These are phyloP conservation scores for Alcedo quadribrachys DNA, from an alignment of 2,797 vertebrate genomes.

Conservation along the genomic window DNA sequence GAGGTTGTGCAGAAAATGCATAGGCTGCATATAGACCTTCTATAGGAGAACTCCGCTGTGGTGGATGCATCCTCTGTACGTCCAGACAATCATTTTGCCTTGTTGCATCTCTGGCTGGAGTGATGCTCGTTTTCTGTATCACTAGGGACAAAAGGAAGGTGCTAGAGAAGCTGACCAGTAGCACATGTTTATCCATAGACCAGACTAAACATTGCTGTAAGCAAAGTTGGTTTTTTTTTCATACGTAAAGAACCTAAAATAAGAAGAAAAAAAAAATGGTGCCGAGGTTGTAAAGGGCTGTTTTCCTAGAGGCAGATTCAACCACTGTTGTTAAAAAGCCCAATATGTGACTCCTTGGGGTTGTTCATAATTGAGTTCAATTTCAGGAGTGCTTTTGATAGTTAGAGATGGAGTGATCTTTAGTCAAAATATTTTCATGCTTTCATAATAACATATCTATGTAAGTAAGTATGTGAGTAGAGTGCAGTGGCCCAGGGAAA, in stretches of 20 bases:
- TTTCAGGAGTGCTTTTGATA: neutral
- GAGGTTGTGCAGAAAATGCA: neutral
- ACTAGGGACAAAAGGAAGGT: conserved; percentile 17
- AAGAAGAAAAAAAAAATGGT: neutral
- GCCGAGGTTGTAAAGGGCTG: neutral
- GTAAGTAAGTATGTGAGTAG: neutral
- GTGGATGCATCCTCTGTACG: neutral
- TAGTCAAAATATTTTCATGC: neutral
- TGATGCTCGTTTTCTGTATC: neutral
- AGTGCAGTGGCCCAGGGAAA: neutral
- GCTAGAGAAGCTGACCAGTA: neutral
- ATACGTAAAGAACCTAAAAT: neutral
- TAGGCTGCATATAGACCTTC: neutral
- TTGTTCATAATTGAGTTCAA: neutral
- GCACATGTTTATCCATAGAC: neutral
- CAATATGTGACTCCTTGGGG: neutral
- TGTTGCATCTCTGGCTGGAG: neutral
- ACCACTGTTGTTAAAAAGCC: neutral
- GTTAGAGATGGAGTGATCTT: neutral
- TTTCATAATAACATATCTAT: rapidly evolving
- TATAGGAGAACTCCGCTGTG: neutral
- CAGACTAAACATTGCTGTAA: neutral
- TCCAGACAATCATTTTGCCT: conserved; percentile 6
- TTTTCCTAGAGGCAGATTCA: neutral
- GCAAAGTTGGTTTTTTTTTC: neutral